Conservation (phyloP, 2,113 vertebrate genomes). For the Aptenodytes forsteri region DNA sequence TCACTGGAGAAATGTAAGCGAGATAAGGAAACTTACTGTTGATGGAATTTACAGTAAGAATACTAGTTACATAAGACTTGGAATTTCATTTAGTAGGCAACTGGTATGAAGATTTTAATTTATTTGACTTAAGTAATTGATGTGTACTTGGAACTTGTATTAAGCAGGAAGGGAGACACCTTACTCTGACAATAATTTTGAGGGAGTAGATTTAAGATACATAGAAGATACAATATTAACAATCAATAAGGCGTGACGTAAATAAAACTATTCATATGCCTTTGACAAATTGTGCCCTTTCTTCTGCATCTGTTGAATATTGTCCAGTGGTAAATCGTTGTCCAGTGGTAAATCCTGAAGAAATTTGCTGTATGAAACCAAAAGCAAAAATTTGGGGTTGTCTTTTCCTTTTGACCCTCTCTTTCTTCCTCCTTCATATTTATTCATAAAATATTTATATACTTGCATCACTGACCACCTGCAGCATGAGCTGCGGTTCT, state of each 20-base stretch:
- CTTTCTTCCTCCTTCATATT: not conserved
- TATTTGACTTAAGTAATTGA: not conserved
- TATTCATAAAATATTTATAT: conserved; percentile 10
- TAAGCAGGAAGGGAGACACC: not conserved
- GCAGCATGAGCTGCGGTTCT: not conserved
- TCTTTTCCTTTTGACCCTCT: not conserved
- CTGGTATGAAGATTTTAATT: not conserved
- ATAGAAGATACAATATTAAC: not conserved
- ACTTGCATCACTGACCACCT: not conserved
- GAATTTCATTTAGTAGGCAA: not conserved
- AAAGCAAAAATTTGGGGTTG: not conserved
- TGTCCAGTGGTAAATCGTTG: not conserved
- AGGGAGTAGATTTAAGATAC: not conserved
- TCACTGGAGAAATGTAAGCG: not conserved
- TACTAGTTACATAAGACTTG: not conserved
- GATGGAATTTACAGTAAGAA: not conserved
- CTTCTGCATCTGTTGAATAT: not conserved
- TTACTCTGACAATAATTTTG: not conserved
- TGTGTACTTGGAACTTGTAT: not conserved
- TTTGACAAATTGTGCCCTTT: not conserved
- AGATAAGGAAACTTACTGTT: not conserved
- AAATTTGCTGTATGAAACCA: not conserved
- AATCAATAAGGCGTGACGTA: not conserved
- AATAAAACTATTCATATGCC: not conserved
- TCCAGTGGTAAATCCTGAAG: not conserved